Percentiles rank a stretch among this genome's conserved stretches.
Evolutionary conservation across 2,113 vertebrate species (phyloP).

Genomic region (Heterocephalus glaber): DNA sequence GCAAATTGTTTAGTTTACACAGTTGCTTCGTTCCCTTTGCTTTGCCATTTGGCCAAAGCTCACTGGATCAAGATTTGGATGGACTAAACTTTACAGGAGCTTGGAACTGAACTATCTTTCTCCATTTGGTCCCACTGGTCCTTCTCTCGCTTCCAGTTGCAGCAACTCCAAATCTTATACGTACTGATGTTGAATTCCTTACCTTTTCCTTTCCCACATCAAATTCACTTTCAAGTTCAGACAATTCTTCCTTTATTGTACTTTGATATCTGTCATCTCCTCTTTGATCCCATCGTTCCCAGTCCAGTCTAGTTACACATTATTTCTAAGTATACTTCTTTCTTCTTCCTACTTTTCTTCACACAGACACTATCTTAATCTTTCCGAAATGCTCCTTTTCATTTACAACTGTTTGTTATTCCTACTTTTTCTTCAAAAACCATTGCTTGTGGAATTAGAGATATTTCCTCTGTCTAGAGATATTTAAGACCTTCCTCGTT

Average conservation of each 20-base stretch:
- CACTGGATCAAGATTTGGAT: not conserved
- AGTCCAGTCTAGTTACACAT: not conserved
- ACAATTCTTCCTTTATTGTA: not conserved
- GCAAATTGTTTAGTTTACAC: not conserved
- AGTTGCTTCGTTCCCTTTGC: not conserved
- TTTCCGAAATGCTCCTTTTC: not conserved
- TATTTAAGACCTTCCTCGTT: not conserved
- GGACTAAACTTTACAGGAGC: not conserved
- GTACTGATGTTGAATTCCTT: not conserved
- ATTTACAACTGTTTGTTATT: not conserved
- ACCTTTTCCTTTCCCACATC: not conserved
- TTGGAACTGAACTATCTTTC: constrained; percentile 11
- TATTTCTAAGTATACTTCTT: not conserved
- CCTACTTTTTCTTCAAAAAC: not conserved
- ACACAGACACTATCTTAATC: not conserved
- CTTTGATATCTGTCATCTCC: not conserved
- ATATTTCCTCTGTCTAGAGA: not conserved
- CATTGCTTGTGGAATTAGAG: not conserved
- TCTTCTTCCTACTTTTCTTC: not conserved
- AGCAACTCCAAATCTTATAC: not conserved
- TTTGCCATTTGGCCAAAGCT: constrained; percentile 42
- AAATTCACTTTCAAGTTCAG: constrained; percentile 40
- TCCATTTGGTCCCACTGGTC: not conserved
- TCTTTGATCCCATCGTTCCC: not conserved
- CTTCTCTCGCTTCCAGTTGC: not conserved